A percentile compares a stretch with the other conserved stretches of the same genome.
Evolutionary conservation across 2,888 invertebrate species (phyloP).

Genomic region (Caenorhabditis doughertyi): DNA sequence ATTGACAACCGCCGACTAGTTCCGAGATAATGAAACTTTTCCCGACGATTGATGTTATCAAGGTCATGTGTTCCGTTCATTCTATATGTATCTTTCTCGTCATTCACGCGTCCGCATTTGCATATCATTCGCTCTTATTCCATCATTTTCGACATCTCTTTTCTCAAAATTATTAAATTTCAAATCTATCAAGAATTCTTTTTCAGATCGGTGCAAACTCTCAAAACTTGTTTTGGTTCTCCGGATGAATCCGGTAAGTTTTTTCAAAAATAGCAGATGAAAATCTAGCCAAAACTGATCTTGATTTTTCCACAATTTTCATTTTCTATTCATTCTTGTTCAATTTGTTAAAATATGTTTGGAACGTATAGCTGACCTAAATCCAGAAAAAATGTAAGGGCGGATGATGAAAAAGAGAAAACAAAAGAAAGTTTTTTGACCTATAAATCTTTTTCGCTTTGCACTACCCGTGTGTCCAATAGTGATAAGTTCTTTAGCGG

Average conservation of each 20-base stretch:
- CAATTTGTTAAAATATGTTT: background rate
- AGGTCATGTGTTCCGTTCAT: conserved; percentile 39
- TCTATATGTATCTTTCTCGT: background rate
- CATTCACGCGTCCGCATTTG: conserved; percentile 48
- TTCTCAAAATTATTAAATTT: background rate
- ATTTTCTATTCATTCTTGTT: background rate
- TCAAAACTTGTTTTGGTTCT: conserved; percentile 10
- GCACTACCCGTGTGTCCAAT: conserved; percentile 12
- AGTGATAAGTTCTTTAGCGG: conserved; percentile 27
- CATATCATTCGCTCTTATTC: conserved; percentile 32
- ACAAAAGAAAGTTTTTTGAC: conserved; percentile 52
- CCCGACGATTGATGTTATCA: conserved; percentile 50
- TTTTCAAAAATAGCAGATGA: background rate
- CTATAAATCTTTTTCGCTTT: conserved; percentile 43
- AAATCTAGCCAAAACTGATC: no score
- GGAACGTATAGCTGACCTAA: conserved; percentile 30
- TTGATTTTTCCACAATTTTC: no score
- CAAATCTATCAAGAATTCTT: background rate
- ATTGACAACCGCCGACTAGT: conserved; percentile 29
- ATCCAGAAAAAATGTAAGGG: background rate
- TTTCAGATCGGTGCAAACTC: conserved; percentile 4
- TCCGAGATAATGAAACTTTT: conserved; percentile 41
- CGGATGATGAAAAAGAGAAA: conserved; percentile 9
- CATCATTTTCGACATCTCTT: background rate
- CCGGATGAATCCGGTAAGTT: conserved; percentile 54